Evolutionary conservation across 2,113 vertebrate species (phyloP), one percentile per base, ranked within the genome.

Genomic region (Bambusicola thoracicus): DNA sequence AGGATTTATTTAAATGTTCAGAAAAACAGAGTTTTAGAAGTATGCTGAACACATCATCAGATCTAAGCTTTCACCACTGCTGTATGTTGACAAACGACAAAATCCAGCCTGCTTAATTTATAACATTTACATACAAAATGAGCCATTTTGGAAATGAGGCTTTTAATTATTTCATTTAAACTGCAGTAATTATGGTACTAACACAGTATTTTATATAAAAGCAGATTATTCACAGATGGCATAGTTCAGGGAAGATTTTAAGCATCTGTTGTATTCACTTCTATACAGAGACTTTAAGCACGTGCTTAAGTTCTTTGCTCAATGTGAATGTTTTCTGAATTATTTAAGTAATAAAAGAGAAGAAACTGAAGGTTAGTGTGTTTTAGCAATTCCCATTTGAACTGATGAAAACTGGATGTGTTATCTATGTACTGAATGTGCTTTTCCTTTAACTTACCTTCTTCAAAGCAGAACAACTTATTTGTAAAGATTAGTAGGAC

Each of bases 81-180:
- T 67, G 55, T 40, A 58, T 75, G 76, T 61, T 93, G 78, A 85
- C 36, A 93, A 81, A 89, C 65, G 69, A 1, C 61, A 85, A 81
- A 77, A 67, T 51, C n/a, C 46, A 53, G 46, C 27, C 21, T 62
- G 32, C 22, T 53, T 53, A 41, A 65, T 74, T 25, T 30, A 70
- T 38, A 79, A 53, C 75, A 79, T 38, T 93, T 84, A 85, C 91
- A 90, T 21, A 87, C 29, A 92, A 93, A 90, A 93, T 20, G 2
- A 94, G 40, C 19, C 34, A 70, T 67, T 94, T 61, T 74, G 22
- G 32, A 87, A 87, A 93, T 13, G 81, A 76, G 84, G 40, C 44
- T 96, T 87, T 92, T 74, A 82, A 96, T 96, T 95, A 94, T 85
- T 96, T 93, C 14, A 94, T 89, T 89, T 92, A 80, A 81, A 74